Evolutionary conservation across 2,797 vertebrate genomes (phyloP).

Genomic region (Danio kyathit): DNA sequence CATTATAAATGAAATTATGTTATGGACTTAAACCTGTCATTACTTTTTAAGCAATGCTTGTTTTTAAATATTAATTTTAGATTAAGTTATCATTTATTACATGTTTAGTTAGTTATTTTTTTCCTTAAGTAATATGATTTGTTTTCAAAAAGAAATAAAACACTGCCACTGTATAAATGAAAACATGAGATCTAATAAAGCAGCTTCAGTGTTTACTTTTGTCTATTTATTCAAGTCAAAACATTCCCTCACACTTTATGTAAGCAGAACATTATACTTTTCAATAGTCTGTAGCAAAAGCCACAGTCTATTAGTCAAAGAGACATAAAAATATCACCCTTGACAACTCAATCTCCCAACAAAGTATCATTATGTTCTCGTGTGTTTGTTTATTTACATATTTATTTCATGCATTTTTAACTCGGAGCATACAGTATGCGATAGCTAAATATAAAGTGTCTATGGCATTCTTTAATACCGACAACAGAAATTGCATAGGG

Average conservation of each 20-base stretch:
- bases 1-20: no score
- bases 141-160: no score
- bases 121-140: no score
- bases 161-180: no score
- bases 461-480: neutral
- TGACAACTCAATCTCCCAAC: neutral
- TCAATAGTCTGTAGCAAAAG: neutral
- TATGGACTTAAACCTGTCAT: no score
- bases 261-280: neutral
- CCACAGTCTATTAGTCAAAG: neutral
- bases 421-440: neutral
- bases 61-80: no score
- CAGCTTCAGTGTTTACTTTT: no score
- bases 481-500: conserved; percentile 11
- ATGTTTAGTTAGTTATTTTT: no score
- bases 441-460: neutral
- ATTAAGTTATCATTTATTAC: no score
- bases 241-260: neutral
- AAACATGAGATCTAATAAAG: no score
- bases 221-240: neutral
- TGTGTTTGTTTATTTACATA: conserved; percentile 6
- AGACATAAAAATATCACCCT: neutral
- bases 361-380: neutral
- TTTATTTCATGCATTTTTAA: neutral
- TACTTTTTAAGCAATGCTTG: no score